These are phyloP conservation scores for Anas flavirostris DNA, from an alignment of 2,797 vertebrate genomes.

Conservation along the genomic window DNA sequence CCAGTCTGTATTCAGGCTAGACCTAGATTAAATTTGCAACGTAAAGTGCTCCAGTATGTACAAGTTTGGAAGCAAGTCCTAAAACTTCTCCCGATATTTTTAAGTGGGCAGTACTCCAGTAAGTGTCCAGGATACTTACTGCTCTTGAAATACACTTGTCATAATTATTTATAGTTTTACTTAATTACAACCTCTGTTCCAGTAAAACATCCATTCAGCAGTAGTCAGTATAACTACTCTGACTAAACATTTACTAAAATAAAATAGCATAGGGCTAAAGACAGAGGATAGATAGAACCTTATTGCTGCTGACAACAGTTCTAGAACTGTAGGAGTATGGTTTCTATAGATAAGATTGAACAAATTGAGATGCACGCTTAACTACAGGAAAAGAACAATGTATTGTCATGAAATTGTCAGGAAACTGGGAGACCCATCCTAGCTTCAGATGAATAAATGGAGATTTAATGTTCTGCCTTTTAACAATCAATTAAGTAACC, in stretches of 20 bases:
- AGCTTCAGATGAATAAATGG: background rate
- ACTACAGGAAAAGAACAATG: background rate
- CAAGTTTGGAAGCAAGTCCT: background rate
- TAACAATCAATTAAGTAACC: background rate
- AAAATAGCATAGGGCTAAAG: background rate
- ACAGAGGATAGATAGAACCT: background rate
- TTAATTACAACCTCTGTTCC: background rate
- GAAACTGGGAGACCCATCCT: background rate
- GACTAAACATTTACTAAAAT: background rate
- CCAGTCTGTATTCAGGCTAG: background rate
- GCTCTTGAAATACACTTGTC: background rate
- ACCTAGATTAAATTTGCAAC: background rate
- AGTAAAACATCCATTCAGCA: constrained; percentile 4
- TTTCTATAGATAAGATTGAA: background rate
- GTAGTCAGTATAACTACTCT: background rate
- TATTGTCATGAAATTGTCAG: background rate
- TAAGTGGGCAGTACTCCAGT: background rate
- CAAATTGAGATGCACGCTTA: background rate
- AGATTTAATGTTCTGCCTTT: background rate
- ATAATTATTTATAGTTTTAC: background rate
- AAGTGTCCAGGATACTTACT: background rate
- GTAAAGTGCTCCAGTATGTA: background rate
- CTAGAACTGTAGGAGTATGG: background rate
- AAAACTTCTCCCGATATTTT: background rate
- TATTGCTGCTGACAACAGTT: background rate